Evolutionary conservation across 2,888 invertebrate species (phyloP).

Genomic region (Pocota personata): DNA sequence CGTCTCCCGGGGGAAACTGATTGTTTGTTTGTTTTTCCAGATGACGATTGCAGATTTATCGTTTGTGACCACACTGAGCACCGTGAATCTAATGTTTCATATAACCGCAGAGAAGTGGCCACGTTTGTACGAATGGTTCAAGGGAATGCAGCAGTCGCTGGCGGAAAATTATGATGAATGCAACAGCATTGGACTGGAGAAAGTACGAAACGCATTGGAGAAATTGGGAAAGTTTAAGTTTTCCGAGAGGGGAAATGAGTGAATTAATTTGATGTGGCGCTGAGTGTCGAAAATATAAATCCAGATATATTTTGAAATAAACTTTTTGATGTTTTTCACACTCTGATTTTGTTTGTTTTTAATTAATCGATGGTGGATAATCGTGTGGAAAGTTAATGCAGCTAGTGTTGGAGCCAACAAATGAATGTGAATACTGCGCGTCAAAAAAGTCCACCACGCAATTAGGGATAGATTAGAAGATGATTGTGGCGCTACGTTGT

Average conservation of each 20-base stretch:
- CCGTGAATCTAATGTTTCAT: constrained; percentile 82
- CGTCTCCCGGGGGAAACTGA: not conserved
- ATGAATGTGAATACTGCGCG: no score
- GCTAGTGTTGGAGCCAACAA: no score
- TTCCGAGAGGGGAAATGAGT: constrained; percentile 66
- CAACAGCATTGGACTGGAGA: constrained; percentile 79
- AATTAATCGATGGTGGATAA: not conserved
- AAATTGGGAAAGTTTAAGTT: constrained; percentile 79
- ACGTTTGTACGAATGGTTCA: constrained; percentile 78
- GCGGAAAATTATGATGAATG: constrained; percentile 75
- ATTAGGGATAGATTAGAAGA: no score
- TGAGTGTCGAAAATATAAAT: not conserved
- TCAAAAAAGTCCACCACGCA: no score
- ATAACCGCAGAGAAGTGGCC: constrained; percentile 81
- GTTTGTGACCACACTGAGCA: constrained; percentile 82
- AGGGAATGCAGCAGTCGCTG: constrained; percentile 78
- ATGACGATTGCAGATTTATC: constrained; percentile 83
- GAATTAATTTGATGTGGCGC: not conserved
- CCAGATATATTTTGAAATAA: not conserved
- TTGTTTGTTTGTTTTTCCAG: constrained; percentile 74
- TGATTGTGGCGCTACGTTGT: no score
- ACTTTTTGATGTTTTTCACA: not conserved
- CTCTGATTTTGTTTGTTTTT: not conserved
- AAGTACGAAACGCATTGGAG: constrained; percentile 77
- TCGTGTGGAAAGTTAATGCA: not conserved